These are phyloP conservation scores for Dendrocopos noguchii DNA, from an alignment of 2,113 vertebrate genomes.

Conservation along the genomic window DNA sequence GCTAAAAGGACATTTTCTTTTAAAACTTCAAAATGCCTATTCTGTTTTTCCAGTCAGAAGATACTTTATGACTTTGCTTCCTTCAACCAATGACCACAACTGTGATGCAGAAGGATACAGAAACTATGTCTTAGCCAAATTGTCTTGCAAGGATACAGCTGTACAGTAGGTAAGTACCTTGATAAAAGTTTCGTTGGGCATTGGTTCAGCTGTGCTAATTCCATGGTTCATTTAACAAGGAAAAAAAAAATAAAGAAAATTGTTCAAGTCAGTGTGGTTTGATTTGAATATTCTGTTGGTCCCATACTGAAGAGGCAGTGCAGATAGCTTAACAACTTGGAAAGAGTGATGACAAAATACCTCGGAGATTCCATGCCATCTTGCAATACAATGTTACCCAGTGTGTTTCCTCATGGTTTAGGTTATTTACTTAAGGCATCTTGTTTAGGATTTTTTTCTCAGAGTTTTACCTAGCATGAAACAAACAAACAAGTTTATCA, in stretches of 20 bases:
- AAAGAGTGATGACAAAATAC: background rate
- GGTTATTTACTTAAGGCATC: slow-evolving; percentile 65
- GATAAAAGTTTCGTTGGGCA: background rate
- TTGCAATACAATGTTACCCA: slow-evolving; percentile 23
- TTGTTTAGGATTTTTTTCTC: background rate
- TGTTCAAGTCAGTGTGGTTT: slow-evolving; percentile 33
- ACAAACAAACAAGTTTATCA: slow-evolving; percentile 20
- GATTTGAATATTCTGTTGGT: slow-evolving; percentile 24
- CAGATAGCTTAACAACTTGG: slow-evolving; percentile 1
- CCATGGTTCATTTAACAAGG: background rate
- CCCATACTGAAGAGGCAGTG: slow-evolving; percentile 45
- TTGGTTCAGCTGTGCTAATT: slow-evolving; percentile 17
- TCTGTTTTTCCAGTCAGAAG: slow-evolving; percentile 35
- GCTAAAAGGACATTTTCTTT: background rate
- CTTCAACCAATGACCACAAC: background rate
- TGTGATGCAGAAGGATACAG: background rate
- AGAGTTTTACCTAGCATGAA: background rate
- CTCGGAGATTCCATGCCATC: background rate
- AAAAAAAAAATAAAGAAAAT: background rate
- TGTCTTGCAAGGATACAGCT: background rate
- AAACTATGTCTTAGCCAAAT: background rate
- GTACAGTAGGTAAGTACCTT: slow-evolving; percentile 49
- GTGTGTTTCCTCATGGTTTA: slow-evolving; percentile 30
- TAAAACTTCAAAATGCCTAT: background rate
- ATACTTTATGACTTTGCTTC: background rate